Evolutionary conservation across 2,888 invertebrate genomes (phyloP), one percentile per base, ranked within the genome.

Genomic region (Ichneumoninae sp.): DNA sequence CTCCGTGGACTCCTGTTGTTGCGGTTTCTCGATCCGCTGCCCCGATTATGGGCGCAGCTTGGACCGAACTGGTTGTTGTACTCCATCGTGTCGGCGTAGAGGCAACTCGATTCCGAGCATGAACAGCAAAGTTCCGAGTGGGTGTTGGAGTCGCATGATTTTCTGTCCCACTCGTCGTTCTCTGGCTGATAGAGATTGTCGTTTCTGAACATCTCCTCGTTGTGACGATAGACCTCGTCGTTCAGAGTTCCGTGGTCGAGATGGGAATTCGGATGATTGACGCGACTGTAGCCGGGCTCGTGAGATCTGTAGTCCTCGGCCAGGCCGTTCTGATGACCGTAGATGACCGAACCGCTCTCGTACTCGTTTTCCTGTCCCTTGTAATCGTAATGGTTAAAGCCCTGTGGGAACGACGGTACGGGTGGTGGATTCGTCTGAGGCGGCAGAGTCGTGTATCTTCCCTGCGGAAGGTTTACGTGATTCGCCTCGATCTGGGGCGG

Each of bases 101-200:
- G 90, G 80, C 93, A 93, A 78, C 93, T 93, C 1, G 93, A 93
- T 82, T 93, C 93, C 3, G 93, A 93, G 80, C 93, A 93, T 5
- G 93, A 93, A 75, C 93, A 93, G 83, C 93, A 93, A 74, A 93
- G 88, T 77, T 93, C 93, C 80, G 93, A 93, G 79, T 93, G 93
- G 6, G 92, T 92, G 75, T 93, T 93, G 1, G 93, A 93, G 79
- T 93, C 93, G 87, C 93, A 93, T 0, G 93, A 93, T 69, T 93
- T 93, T 66, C 93, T 89, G 50, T 93, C 93, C 93, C 93, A 93
- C 44, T 93, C 93, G 74, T 93, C 93, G 80, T 92, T 93, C 1
- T 93, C 93, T 5, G 90, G 91, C 33, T 91, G 93, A 83, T 93
- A 93, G 1, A 91, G 77, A 81, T 89, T 91, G 52, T 92, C 92